phyloP scores from a whole-genome alignment of 1,140 invertebrate species.

The Apolygus lucorum region DNA sequence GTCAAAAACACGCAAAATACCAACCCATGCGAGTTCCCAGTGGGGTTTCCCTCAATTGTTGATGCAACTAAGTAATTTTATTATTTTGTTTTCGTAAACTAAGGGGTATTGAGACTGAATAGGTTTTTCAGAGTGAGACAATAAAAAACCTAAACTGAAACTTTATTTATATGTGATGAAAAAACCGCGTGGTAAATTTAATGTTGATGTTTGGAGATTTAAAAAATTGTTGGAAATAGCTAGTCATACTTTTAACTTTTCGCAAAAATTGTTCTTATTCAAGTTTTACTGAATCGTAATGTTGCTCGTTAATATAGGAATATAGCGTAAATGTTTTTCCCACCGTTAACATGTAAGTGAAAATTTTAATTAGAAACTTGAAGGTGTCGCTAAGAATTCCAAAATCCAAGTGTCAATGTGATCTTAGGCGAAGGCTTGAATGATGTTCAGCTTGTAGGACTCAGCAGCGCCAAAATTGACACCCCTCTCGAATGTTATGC shows the following conservation, averaged over 20 bases:
- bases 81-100: background rate
- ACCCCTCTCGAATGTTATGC: background rate
- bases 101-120: slow-evolving; percentile 7
- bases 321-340: background rate
- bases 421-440: background rate
- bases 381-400: background rate
- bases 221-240: slow-evolving; percentile 8
- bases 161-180: background rate
- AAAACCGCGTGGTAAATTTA: slow-evolving; percentile 1
- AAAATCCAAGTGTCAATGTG: background rate
- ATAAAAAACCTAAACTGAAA: background rate
- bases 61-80: background rate
- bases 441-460: background rate
- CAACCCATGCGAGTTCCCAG: too few species aligned
- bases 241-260: slow-evolving; percentile 8
- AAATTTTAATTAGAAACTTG: background rate
- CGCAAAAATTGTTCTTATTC: background rate
- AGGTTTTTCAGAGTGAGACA: background rate
- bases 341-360: background rate
- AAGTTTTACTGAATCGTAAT: background rate
- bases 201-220: slow-evolving; percentile 9
- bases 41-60: too few species aligned
- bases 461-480: too few species aligned
- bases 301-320: background rate
- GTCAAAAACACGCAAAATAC: background rate